phyloP scores from a whole-genome alignment of 2,797 vertebrate species.

The Tragelaphus oryx region DNA sequence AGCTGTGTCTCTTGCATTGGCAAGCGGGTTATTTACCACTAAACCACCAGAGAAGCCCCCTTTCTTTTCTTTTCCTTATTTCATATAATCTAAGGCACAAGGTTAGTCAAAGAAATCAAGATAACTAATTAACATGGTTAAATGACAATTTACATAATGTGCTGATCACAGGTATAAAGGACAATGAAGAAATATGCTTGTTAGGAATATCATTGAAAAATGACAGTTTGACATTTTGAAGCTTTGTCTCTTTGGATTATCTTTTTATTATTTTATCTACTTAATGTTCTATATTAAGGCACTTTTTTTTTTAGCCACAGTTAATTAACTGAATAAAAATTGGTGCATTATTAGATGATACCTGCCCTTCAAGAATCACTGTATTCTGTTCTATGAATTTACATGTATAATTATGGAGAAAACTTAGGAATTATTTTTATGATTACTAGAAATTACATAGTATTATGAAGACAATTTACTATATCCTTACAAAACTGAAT shows the following conservation, averaged over 20 bases:
- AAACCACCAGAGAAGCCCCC: neutral
- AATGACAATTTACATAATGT: neutral
- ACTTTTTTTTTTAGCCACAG: neutral
- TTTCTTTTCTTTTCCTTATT: slow-evolving; percentile 1
- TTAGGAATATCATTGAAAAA: neutral
- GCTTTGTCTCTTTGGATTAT: neutral
- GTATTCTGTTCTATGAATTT: slow-evolving; percentile 1
- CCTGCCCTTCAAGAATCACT: neutral
- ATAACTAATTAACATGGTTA: neutral
- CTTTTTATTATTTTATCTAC: neutral
- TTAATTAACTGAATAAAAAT: slow-evolving; percentile 15
- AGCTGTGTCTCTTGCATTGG: neutral
- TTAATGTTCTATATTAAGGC: neutral
- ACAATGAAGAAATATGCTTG: neutral
- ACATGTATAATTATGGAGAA: neutral
- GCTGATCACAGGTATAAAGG: neutral
- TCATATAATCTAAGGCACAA: neutral
- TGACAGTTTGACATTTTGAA: neutral
- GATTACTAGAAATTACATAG: neutral
- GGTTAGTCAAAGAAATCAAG: neutral
- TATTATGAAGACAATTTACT: neutral
- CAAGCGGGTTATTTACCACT: neutral
- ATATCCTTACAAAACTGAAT: neutral
- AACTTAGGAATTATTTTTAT: neutral
- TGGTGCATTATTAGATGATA: neutral